Base-by-base conservation (phyloP, 2,888 invertebrate genomes). In the Allophyes oxyacanthae region DNA sequence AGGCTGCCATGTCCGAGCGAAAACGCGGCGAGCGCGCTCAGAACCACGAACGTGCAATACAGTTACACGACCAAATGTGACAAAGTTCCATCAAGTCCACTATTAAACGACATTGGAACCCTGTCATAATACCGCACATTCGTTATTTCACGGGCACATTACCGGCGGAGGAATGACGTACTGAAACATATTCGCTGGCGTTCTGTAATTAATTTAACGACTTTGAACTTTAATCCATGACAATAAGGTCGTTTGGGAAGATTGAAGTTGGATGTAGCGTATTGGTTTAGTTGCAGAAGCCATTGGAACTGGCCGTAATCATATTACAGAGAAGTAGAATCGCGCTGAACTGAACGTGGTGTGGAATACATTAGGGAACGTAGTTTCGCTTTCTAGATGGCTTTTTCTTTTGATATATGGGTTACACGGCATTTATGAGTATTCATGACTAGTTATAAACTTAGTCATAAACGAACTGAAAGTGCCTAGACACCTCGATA, bases 1-100 rank as follows among this genome's bases (percentile, higher is more conserved):
- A 92, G 90, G 87, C 90, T 90, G 83, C 77, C 72, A 77, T 85
- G 85, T 86, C 86, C 85, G 64, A 87, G 85, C 85, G 84, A 85
- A 86, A 88, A 86, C 84, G 83, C 84, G 85, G 83, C 83, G 79
- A 79, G 81, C 76, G 84, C 87, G 81, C 66, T 79, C 85, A 86
- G 82, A 83, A 77, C 71, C 78, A 75, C 86, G 81, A 84, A 85
- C 73, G 82, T 79, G 71, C 73, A 68, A 72, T 72, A 81, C 79
- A 78, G 75, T 78, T 75, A 78, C 77, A 63, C 51, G 20, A 34
- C 50, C 55, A 49, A 78, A 45, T 73, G 40, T 34, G 81, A 88
- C 84, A 87, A 50, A 51, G 87, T 88, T 78, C 79, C 70, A 88
- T 44, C 69, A 57, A 64, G 57, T 42, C 32, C 56, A 55, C 67